phyloP scores from a whole-genome alignment of 2,797 vertebrate genomes.

The Pterois miles region DNA sequence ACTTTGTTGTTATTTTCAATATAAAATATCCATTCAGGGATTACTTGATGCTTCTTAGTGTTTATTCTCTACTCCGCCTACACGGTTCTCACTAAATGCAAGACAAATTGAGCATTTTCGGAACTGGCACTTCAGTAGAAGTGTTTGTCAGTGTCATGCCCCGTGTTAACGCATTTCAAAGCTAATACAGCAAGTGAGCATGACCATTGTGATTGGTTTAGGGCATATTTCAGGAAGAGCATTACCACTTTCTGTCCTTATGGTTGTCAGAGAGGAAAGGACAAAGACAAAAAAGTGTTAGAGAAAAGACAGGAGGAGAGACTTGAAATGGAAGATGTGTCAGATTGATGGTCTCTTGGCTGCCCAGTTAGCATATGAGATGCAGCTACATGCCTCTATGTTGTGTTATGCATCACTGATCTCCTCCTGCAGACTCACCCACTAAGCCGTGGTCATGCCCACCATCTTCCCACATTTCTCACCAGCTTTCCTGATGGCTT shows the following conservation, averaged over 20 bases:
- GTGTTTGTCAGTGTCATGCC: constrained; percentile 60
- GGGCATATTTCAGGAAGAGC: constrained; percentile 43
- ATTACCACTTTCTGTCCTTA: constrained; percentile 2
- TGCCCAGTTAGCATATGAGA: constrained; percentile 45
- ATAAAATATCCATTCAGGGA: constrained; percentile 81
- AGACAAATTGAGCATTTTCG: constrained; percentile 76
- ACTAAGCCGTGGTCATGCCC: constrained; percentile 58
- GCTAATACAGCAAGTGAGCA: constrained; percentile 46
- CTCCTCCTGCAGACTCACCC: constrained; percentile 60
- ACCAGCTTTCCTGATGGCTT: constrained; percentile 36
- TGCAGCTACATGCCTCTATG: constrained; percentile 55
- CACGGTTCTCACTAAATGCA: constrained; percentile 71
- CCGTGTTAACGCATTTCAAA: constrained; percentile 60
- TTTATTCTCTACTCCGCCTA: constrained; percentile 74
- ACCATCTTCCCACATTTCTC: constrained; percentile 52
- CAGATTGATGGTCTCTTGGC: constrained; percentile 45
- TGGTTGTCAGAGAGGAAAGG: constrained; percentile 18
- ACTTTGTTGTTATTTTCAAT: constrained; percentile 83
- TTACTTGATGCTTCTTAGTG: constrained; percentile 78
- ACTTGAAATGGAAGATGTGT: constrained; percentile 46
- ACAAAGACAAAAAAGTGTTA: constrained; percentile 10
- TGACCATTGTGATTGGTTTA: constrained; percentile 49
- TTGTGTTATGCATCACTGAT: constrained; percentile 70
- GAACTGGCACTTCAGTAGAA: constrained; percentile 72
- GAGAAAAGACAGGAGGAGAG: constrained; percentile 24